These are phyloP conservation scores for Cossypha polioptera DNA, from an alignment of 2,797 vertebrate species.

Conservation along the genomic window DNA sequence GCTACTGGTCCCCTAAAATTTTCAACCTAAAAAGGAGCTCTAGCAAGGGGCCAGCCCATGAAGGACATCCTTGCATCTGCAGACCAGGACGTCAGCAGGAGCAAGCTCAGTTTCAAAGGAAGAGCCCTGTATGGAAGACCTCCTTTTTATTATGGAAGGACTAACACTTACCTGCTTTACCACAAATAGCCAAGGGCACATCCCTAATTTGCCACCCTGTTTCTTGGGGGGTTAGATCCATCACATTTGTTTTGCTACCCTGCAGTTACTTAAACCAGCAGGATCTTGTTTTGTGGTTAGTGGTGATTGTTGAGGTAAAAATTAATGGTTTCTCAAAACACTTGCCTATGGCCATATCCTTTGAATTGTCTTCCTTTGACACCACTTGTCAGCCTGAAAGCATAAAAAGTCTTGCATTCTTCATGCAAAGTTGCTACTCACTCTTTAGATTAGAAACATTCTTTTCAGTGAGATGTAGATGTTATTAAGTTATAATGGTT, in stretches of 20 bases:
- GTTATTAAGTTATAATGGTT: neutral
- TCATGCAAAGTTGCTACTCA: neutral
- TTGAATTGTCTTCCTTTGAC: neutral
- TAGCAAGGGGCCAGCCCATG: neutral
- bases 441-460: neutral
- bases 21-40: neutral
- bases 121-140: neutral
- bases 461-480: neutral
- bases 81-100: neutral
- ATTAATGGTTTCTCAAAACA: neutral
- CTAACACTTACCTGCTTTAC: neutral
- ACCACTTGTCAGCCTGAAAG: neutral
- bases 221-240: neutral
- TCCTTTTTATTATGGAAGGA: neutral
- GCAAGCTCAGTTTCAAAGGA: neutral
- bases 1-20: neutral
- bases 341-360: neutral
- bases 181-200: neutral
- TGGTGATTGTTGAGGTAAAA: neutral
- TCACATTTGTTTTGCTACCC: neutral
- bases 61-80: neutral
- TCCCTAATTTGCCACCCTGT: neutral
- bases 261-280: neutral
- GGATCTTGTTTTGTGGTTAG: neutral
- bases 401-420: neutral